These are phyloP conservation scores for Gastrophysa polygoni DNA, from an alignment of 2,888 invertebrate genomes.

Conservation along the genomic window DNA sequence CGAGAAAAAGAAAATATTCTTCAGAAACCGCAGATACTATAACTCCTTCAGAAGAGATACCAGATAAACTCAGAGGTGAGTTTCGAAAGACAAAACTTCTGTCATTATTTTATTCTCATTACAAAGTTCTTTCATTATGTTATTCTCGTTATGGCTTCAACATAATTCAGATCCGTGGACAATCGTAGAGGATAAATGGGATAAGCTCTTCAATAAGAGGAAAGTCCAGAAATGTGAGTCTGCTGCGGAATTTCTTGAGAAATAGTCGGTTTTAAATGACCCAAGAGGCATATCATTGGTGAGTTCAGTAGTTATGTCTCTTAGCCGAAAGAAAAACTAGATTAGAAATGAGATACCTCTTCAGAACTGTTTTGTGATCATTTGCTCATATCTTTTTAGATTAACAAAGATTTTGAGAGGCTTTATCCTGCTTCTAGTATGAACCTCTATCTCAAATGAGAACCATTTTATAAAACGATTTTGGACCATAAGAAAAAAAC, in stretches of 20 bases:
- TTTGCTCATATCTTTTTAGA: not conserved
- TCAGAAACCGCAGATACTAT: not conserved
- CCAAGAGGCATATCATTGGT: slow-evolving; percentile 1
- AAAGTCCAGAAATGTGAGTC: not conserved
- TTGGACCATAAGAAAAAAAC: not conserved
- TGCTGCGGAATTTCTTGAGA: not conserved
- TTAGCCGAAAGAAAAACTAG: not conserved
- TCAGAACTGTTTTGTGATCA: not conserved
- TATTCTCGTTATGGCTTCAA: not conserved
- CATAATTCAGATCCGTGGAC: slow-evolving; percentile 1
- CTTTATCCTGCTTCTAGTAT: not conserved
- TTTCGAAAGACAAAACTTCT: not conserved
- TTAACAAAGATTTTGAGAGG: slow-evolving; percentile 5
- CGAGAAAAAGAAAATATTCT: slow-evolving; percentile 1
- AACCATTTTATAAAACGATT: not conserved
- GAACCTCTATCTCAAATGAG: slow-evolving; percentile 1
- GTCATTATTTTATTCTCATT: not conserved
- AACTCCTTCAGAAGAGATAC: not conserved
- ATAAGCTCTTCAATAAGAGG: not conserved
- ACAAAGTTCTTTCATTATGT: no score
- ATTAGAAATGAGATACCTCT: not conserved
- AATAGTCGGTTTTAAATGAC: not conserved
- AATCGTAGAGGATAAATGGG: not conserved
- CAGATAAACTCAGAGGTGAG: not conserved
- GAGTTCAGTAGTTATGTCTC: not conserved